Evolutionary conservation across 92 coral and sea anemone genomes (phyloP), one percentile per base, ranked within the genome.

Genomic region (Bergia puertoricense): DNA sequence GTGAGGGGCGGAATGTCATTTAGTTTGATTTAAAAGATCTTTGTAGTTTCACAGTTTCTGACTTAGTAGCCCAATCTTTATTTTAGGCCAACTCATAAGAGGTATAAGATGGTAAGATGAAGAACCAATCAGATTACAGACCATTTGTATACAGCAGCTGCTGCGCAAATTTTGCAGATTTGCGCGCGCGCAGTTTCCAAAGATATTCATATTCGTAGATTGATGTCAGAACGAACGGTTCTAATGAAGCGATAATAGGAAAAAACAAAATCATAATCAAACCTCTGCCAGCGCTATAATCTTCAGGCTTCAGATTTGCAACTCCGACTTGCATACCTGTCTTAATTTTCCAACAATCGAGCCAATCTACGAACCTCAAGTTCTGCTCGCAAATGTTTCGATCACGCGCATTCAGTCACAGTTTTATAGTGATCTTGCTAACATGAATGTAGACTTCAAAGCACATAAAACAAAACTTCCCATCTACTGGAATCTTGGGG

Each of bases 171-270:
- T 14, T 22, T 5, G 69, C 30, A 62, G 69, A 22, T 15, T 20
- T 62, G 80, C 80, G 46, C 38, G 50, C 10, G 79, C 79, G 14
- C 13, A 76, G 11, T 23, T 76, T 76, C 51, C 23, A 76, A 42
- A 41, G 11, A 40, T 22, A 41, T 13, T 30, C 30, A 0, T 16
- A 20, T 42, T 22, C 22, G 48, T 16, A 75, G 14, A 18, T 71
- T 72, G 87, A 69, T 68, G 87, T 71, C 79, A 84, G 46, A 72
- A 82, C 7, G 76, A 74, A 74, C 9, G n/a, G 18, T 36, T 41
- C 43, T 16, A 18, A 42, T 44, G 59, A 48, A 22, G 76, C 43
- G 6, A 6, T 4, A 43, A 36, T 41, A 69, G 5, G 3, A 45
- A 79, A 77, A 77, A n/a, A 6, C 13, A 77, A 77, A 5, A 66